phyloP scores from a whole-genome alignment of 1,140 invertebrate species.

The Artemia franciscana region DNA sequence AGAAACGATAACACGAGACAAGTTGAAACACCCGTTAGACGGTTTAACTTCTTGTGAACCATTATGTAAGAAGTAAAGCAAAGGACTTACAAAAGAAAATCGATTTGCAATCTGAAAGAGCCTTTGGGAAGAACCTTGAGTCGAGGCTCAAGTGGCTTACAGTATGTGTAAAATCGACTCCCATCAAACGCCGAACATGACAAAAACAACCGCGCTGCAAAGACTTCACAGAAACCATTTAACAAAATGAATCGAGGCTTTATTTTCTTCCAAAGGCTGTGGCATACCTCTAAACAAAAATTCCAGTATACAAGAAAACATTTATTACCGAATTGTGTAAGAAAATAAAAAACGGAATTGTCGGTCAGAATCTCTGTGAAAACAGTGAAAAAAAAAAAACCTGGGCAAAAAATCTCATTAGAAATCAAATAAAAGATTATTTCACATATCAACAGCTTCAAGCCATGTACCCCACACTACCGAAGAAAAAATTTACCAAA shows the following conservation, averaged over 20 bases:
- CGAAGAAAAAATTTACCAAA: neutral
- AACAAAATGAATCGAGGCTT: neutral
- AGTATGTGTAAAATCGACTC: too few relatives aligned
- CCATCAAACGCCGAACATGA: too few relatives aligned
- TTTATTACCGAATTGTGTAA: neutral
- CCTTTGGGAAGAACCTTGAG: neutral
- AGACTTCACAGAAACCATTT: neutral
- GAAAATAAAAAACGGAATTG: neutral
- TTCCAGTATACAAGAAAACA: neutral
- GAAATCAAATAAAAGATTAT: neutral
- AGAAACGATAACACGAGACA: too few relatives aligned
- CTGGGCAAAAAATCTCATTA: neutral
- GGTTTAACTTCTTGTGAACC: neutral
- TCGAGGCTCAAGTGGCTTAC: too few relatives aligned
- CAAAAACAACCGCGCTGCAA: neutral
- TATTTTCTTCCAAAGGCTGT: neutral
- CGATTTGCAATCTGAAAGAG: neutral
- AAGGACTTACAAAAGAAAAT: neutral
- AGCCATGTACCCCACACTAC: neutral
- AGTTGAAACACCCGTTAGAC: too few relatives aligned
- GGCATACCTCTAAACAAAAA: neutral
- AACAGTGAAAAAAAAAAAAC: neutral
- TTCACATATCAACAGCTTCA: neutral
- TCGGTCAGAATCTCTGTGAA: neutral
- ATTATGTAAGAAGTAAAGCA: neutral